These are phyloP conservation scores for Heliconius eleuchia DNA, from an alignment of 1,140 invertebrate genomes.

Conservation along the genomic window DNA sequence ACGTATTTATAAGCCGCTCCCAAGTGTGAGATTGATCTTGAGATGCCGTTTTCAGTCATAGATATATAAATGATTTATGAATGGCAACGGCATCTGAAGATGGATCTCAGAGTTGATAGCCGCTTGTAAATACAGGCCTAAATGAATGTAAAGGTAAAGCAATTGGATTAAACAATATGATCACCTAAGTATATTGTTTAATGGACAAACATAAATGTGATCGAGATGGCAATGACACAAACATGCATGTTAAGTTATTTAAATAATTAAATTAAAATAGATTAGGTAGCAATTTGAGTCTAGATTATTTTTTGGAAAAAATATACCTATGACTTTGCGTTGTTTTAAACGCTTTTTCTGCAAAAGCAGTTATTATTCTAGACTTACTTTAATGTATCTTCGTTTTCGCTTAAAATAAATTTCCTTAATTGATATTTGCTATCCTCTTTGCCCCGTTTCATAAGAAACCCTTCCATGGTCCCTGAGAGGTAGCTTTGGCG, in stretches of 20 bases:
- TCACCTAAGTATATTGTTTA: conserved; percentile 21
- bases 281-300: neutral
- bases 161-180: conserved; percentile 34
- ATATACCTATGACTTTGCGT: neutral
- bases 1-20: no score
- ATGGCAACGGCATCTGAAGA: no score
- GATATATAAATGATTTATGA: no score
- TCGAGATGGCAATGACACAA: conserved; percentile 26
- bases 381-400: conserved; percentile 83
- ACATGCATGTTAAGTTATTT: conserved; percentile 35
- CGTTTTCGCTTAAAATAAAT: conserved; percentile 90
- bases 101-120: no score
- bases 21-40: no score
- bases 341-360: neutral
- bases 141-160: conserved; percentile 38
- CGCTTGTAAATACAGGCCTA: neutral
- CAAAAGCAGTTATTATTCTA: neutral
- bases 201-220: conserved; percentile 28
- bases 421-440: conserved; percentile 90
- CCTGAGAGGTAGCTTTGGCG: conserved; percentile 89
- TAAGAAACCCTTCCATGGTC: conserved; percentile 91
- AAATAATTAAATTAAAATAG: neutral
- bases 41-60: no score
- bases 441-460: conserved; percentile 95
- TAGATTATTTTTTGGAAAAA: neutral